These are phyloP conservation scores for Ametastegia equiseti DNA, from an alignment of 2,888 invertebrate species.

Conservation along the genomic window DNA sequence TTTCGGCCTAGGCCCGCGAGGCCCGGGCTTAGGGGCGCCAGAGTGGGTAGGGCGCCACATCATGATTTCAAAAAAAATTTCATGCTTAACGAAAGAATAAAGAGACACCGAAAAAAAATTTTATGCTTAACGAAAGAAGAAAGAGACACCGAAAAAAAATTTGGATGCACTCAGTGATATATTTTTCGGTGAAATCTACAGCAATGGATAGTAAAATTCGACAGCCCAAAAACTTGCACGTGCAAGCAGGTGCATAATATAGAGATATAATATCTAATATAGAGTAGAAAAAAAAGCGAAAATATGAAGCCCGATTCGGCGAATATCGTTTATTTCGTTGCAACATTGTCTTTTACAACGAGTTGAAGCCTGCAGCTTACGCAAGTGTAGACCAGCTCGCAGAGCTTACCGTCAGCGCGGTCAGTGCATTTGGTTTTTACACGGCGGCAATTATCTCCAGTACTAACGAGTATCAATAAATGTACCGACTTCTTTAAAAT, in stretches of 20 bases:
- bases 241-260: neutral
- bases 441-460: neutral
- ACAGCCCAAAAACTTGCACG: no score
- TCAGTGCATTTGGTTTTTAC: neutral
- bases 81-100: neutral
- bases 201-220: no score
- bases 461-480: conserved; percentile 17
- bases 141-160: neutral
- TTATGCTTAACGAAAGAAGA: no score
- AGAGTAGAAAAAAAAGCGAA: conserved; percentile 24
- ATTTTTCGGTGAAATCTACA: no score
- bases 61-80: neutral
- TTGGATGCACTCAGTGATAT: neutral
- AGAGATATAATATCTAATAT: conserved; percentile 18
- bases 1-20: conserved; percentile 22
- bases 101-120: no score
- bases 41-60: neutral
- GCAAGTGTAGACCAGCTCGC: neutral
- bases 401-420: neutral
- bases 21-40: conserved; percentile 19
- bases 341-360: neutral
- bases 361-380: conserved; percentile 21
- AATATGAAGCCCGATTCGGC: conserved; percentile 35
- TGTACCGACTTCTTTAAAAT: neutral
- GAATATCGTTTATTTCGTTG: conserved; percentile 6